These are phyloP conservation scores for Arvicola amphibius DNA, from an alignment of 2,797 vertebrate species.

Conservation along the genomic window DNA sequence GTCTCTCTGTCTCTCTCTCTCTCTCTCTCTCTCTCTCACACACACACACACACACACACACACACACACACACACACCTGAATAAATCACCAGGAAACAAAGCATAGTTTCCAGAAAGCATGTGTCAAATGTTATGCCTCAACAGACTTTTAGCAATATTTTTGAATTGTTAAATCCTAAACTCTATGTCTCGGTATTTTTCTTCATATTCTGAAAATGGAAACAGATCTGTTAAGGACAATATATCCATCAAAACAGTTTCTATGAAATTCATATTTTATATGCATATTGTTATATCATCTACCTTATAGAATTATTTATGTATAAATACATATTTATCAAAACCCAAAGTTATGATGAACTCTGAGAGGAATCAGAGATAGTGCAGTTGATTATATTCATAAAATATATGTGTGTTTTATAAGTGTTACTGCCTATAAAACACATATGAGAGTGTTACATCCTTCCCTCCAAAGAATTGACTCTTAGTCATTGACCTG, in stretches of 20 bases:
- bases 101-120: neutral
- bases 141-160: neutral
- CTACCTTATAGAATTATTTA: neutral
- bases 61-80: neutral
- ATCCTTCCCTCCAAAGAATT: neutral
- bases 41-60: neutral
- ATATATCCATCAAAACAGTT: neutral
- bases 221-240: neutral
- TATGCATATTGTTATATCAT: neutral
- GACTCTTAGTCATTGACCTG: neutral
- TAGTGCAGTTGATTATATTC: neutral
- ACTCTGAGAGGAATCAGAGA: neutral
- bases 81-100: neutral
- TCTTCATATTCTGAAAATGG: neutral
- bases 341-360: neutral
- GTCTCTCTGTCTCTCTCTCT: too few relatives aligned
- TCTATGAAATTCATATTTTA: neutral
- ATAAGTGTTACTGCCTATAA: neutral
- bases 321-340: neutral
- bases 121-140: neutral
- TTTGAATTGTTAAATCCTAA: neutral
- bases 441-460: neutral
- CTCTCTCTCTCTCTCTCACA: too few relatives aligned
- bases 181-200: neutral
- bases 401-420: neutral